Evolutionary conservation across 2,888 invertebrate species (phyloP).

Genomic region (Enoplolaimus lenunculus): DNA sequence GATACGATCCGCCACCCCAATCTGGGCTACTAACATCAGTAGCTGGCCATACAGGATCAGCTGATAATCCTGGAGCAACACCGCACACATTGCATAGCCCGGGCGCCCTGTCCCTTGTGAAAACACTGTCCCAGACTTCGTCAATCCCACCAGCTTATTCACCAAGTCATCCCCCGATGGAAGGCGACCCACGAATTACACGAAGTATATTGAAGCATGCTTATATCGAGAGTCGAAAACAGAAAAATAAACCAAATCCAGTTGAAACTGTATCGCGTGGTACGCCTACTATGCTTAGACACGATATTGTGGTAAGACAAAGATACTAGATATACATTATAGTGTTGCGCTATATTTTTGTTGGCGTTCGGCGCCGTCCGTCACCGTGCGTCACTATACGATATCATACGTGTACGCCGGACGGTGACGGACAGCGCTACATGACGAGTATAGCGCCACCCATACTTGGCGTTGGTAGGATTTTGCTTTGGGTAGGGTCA

Average conservation of each 20-base stretch:
- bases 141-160: neutral
- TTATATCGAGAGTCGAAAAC: neutral
- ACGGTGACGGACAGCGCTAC: no score
- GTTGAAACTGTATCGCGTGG: neutral
- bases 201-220: neutral
- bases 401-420: no score
- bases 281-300: neutral
- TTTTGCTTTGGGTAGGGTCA: no score
- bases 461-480: no score
- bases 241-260: neutral
- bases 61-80: neutral
- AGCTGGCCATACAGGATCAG: neutral
- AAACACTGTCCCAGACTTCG: neutral
- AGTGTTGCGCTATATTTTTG: no score
- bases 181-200: neutral
- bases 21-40: no score
- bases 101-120: neutral
- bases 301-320: neutral
- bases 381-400: no score
- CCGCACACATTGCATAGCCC: neutral
- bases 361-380: no score
- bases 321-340: no score
- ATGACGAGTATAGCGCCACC: no score
- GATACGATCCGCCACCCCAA: neutral
- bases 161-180: neutral